Base-by-base conservation (phyloP, 1,140 invertebrate genomes). In the Diorhabda carinulata region DNA sequence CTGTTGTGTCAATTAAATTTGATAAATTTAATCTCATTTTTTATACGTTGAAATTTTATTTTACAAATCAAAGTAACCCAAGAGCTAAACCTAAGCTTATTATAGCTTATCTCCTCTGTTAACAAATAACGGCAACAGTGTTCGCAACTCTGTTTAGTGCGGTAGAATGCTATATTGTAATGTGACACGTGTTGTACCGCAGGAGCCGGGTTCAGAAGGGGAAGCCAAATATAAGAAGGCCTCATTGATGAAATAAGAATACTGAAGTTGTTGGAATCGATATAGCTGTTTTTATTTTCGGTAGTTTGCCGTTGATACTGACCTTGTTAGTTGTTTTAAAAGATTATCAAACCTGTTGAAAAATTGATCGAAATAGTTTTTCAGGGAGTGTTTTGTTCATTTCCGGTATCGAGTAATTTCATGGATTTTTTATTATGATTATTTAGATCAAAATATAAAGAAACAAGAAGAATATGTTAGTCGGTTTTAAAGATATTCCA, bases 241-340 rank as follows among this genome's bases (percentile, higher is more conserved):
- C 47, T 52, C 47, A 52, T 52, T 52, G 47, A 52, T 52, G 47
- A 52, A 52, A 52, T 52, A 52, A 52, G 47, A 52, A 52, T 52
- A 2, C 47, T n/a, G 47, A n/a, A 52, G 6, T 52, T 52, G 4
- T 52, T 52, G 47, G 47, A 52, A 52, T 52, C 47, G 47, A 52
- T 52, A 52, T 52, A 8, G 47, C 6, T 52, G 6, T 52, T 52
- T 52, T 52, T 52, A 52, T 52, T 52, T 8, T 52, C 3, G 6
- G 6, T 52, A 52, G n/a, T 4, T 52, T 52, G 47, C n/a, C 47
- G 6, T 6, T 52, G n/a, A 52, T 52, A 4, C 47, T 52, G 47
- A 52, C 47, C 47, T 52, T 52, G 47, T 52, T 52, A 6, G 47
- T 52, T 52, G 47, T 52, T 52, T 52, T 52, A n/a, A 52, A 52